Conservation (phyloP, 2,888 invertebrate species). For the Chrysina gloriosa region DNA sequence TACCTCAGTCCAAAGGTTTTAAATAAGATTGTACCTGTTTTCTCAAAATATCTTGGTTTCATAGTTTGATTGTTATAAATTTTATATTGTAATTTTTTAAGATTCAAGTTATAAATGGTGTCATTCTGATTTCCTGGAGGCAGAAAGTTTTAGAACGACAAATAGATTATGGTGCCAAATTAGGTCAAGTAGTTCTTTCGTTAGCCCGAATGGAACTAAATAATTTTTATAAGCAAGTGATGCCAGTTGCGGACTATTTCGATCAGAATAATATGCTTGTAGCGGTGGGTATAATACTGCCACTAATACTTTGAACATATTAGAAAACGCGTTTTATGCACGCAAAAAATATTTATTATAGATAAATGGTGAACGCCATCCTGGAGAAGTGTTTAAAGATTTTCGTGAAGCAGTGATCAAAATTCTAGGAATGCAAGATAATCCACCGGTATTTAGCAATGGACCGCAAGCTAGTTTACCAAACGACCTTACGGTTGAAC, state of each 20-base stretch:
- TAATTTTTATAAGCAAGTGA: conserved; percentile 89
- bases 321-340: not conserved
- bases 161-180: conserved; percentile 89
- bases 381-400: conserved; percentile 87
- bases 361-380: conserved; percentile 90
- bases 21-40: too few species aligned
- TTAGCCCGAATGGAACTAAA: conserved; percentile 88
- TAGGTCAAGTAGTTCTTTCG: conserved; percentile 86
- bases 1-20: too few species aligned
- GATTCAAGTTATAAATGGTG: conserved; percentile 91
- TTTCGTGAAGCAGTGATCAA: conserved; percentile 83
- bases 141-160: conserved; percentile 87
- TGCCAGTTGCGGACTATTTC: conserved; percentile 92
- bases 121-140: conserved; percentile 87
- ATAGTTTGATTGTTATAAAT: not conserved
- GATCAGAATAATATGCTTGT: conserved; percentile 85
- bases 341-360: conserved; percentile 59
- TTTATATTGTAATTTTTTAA: conserved; percentile 60
- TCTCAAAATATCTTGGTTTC: not conserved
- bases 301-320: not conserved
- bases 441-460: conserved; percentile 71
- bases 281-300: conserved; percentile 67
- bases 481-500: conserved; percentile 62
- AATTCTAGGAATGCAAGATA: conserved; percentile 78
- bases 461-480: conserved; percentile 72